Conservation (phyloP, 92 coral and sea anemone genomes). For the Umimayanthus chanpuru region DNA sequence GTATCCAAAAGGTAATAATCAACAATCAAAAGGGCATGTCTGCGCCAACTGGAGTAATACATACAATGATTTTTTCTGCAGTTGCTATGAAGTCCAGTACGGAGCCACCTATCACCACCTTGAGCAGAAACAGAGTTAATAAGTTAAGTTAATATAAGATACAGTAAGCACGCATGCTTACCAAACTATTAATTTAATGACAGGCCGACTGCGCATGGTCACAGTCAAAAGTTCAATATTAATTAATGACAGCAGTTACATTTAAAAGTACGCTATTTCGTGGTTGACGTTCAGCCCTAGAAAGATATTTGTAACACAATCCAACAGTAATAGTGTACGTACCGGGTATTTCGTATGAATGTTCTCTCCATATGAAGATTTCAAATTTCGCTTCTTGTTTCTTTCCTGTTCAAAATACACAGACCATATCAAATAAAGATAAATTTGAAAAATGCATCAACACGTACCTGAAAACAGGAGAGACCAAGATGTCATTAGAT, state of each 20-base stretch:
- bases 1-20: background rate
- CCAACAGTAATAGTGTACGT: background rate
- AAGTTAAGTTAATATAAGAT: background rate
- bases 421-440: background rate
- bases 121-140: background rate
- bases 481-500: too few species aligned
- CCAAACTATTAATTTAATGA: background rate
- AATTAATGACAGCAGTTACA: too few species aligned
- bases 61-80: constrained; percentile 80
- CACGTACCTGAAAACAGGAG: background rate
- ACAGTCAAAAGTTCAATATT: background rate
- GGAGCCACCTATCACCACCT: constrained; percentile 98
- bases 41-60: constrained; percentile 36
- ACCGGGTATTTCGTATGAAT: constrained; percentile 9
- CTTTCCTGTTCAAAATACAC: background rate
- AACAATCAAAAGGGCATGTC: background rate
- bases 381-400: background rate
- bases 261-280: too few species aligned
- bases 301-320: too few species aligned
- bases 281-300: too few species aligned
- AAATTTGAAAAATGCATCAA: background rate
- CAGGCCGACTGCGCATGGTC: background rate
- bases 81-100: constrained; percentile 96
- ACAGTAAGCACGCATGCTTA: background rate
- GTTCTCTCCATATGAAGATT: constrained; percentile 30